Conservation (phyloP, 2,888 invertebrate genomes). For the Torymus texanus region DNA sequence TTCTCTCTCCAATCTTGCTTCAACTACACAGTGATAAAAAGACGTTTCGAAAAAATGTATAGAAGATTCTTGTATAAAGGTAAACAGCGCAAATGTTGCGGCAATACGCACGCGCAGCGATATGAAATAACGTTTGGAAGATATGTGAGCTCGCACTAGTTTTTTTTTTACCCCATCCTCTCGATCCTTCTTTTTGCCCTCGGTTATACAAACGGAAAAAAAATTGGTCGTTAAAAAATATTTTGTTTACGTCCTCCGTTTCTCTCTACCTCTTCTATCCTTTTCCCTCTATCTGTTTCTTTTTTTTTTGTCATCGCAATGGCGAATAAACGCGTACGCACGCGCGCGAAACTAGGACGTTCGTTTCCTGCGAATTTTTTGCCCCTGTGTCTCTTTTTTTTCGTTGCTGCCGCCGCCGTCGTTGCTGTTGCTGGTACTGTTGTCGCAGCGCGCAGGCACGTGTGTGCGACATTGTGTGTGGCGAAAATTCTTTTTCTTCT, state of each 20-base stretch:
- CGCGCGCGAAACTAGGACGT: constrained; percentile 21
- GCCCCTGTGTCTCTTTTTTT: background rate
- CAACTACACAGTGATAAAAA: constrained; percentile 47
- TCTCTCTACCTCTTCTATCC: background rate
- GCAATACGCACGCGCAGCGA: background rate
- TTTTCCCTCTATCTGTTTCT: background rate
- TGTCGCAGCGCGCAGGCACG: constrained; percentile 56
- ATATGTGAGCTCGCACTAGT: constrained; percentile 39
- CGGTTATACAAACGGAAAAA: constrained; percentile 3
- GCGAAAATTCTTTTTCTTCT: background rate
- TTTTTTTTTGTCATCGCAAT: constrained; percentile 23
- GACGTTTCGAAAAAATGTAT: constrained; percentile 55
- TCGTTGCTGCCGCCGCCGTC: background rate
- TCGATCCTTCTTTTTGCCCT: background rate
- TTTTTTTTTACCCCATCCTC: constrained; percentile 10
- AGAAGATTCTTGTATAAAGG: constrained; percentile 52
- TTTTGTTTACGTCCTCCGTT: constrained; percentile 29
- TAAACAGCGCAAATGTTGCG: constrained; percentile 38
- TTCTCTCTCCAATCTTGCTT: background rate
- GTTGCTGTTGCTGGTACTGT: background rate
- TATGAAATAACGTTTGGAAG: constrained; percentile 54
- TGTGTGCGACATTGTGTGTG: constrained; percentile 62
- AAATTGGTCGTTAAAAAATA: constrained; percentile 51
- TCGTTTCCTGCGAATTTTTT: constrained; percentile 24
- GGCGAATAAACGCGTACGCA: background rate